Conservation (phyloP, 2,113 vertebrate species). For the Nansenia antarctica region DNA sequence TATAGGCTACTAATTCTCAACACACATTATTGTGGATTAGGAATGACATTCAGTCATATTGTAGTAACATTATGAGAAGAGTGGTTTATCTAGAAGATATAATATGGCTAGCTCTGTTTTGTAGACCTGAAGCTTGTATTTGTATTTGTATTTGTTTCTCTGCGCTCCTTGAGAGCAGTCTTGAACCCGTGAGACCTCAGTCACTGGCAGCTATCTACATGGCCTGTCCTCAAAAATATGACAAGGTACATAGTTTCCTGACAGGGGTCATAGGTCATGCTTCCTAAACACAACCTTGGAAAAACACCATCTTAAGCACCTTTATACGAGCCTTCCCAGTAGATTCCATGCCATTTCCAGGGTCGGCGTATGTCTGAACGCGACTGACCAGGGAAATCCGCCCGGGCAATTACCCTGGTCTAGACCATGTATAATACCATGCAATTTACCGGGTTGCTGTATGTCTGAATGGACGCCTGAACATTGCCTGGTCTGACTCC, state of each 20-base stretch:
- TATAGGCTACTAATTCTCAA: not conserved
- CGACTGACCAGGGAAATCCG: too few species aligned
- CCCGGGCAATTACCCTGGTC: too few species aligned
- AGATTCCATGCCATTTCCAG: too few species aligned
- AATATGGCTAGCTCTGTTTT: not conserved
- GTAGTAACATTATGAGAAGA: not conserved
- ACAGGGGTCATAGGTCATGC: slow-evolving; percentile 62
- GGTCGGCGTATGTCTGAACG: too few species aligned
- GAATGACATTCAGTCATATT: not conserved
- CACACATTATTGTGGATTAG: not conserved
- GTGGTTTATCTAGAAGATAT: not conserved
- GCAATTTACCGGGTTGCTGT: too few species aligned
- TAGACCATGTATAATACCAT: too few species aligned
- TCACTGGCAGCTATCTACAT: slow-evolving; percentile 49
- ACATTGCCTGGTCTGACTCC: too few species aligned
- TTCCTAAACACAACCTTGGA: slow-evolving; percentile 61
- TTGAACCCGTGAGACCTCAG: slow-evolving; percentile 55
- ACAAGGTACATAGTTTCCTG: slow-evolving; percentile 67
- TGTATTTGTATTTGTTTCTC: not conserved
- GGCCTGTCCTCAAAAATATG: slow-evolving; percentile 62
- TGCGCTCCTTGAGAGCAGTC: not conserved
- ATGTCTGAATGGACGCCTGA: too few species aligned
- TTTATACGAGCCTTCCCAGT: too few species aligned
- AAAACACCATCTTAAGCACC: too few species aligned
- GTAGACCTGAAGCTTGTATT: not conserved